Evolutionary conservation across 1,140 invertebrate species (phyloP), one percentile per base, ranked within the genome.

Genomic region (Drosophila rhopaloa): DNA sequence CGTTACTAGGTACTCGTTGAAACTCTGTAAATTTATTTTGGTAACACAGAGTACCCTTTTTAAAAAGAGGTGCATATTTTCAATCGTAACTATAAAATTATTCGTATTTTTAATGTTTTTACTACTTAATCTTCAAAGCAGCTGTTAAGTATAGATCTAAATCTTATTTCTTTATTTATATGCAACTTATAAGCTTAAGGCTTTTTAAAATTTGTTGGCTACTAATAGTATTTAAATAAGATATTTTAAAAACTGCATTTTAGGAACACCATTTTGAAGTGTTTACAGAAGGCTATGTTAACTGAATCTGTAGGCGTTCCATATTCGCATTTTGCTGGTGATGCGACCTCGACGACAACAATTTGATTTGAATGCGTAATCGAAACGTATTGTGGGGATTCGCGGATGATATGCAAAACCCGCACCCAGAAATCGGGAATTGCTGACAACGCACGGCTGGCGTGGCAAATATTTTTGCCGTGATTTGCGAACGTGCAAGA

Each of bases 321-420:
- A 65, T 58, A 58, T 61, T 61, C 53, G 19, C 10, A 48, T 70
- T 70, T 70, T 11, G 24, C 40, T 50, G 51, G 57, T 67, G 65
- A 16, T 44, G 58, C 65, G 24, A 78, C 66, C 57, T 41, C 46
- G 55, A 66, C 76, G 76, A 84, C 80, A 84, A 78, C 76, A 86
- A 86, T 89, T 83, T 77, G 83, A 83, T 83, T 88, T 86, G 79
- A 89, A 86, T 86, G 72, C 84, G 83, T 89, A 86, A 86, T 86
- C 83, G 83, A 83, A 86, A 83, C 79, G 83, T 88, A 86, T 86
- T 86, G 83, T 82, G 66, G 61, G 46, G 56, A 41, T 29, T 16
- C 48, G 38, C 65, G 19, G 55, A 73, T 77, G 51, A 79, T 72
- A 83, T 79, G 81, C 81, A 47, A 71, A 60, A 66, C 46, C 61